Evolutionary conservation across 2,888 invertebrate species (phyloP).

Genomic region (Urechis unicinctus): DNA sequence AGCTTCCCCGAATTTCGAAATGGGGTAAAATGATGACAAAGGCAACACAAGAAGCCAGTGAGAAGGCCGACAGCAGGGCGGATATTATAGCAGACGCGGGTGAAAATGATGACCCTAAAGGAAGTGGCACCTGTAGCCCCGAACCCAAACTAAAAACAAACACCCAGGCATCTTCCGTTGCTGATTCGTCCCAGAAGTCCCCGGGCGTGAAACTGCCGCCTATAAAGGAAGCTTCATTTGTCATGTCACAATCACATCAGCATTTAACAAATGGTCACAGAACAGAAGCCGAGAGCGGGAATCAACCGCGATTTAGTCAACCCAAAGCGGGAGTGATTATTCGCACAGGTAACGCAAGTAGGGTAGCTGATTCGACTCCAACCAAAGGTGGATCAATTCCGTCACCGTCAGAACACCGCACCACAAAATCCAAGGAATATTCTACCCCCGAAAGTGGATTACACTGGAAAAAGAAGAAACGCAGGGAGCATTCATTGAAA

Average conservation of each 20-base stretch:
- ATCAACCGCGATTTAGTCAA: too few species aligned
- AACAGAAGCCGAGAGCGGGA: too few species aligned
- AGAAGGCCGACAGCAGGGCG: neutral
- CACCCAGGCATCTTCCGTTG: neutral
- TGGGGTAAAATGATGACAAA: neutral
- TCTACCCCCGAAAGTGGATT: neutral
- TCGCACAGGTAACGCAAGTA: neutral
- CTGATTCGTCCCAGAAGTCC: neutral
- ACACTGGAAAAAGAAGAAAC: neutral
- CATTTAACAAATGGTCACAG: neutral
- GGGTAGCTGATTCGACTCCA: neutral
- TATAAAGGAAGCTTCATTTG: neutral
- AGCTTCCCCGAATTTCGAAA: constrained; percentile 7
- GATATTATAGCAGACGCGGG: neutral
- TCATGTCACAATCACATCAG: neutral
- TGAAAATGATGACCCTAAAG: neutral
- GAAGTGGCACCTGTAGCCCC: too few species aligned
- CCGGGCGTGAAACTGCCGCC: constrained; percentile 1
- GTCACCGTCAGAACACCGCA: neutral
- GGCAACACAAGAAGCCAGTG: neutral
- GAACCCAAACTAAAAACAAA: too few species aligned
- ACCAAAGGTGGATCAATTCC: too few species aligned
- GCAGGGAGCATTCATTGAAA: too few species aligned
- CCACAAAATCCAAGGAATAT: neutral
- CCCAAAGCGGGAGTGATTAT: too few species aligned